Base-by-base conservation (phyloP, 2,888 invertebrate genomes). In the Carpatolechia fugitivella region DNA sequence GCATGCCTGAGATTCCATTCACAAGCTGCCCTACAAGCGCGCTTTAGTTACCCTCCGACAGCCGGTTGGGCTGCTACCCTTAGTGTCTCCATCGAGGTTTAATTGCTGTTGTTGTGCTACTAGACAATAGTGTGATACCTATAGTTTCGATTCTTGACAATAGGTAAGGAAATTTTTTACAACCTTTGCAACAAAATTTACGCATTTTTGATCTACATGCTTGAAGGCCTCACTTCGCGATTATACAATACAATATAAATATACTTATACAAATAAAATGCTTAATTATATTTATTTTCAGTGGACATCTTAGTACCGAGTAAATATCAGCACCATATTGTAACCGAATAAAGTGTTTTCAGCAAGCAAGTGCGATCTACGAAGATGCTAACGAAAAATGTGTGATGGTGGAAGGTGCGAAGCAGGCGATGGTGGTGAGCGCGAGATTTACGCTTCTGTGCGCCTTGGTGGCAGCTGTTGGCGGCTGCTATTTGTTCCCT, bases 401-500 rank as follows among this genome's bases (percentile, higher is more conserved):
- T 76, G 80, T 83, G 72, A 83, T 82, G 81, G 72, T 74, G 73
- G 66, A 58, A 65, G 57, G 59, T 63, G 61, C 53, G 62, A 58
- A 58, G 66, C 66, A 70, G 74, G 80, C 72, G 67, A 85, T 86
- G 86, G 66, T 82, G 40, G 18, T 58, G 44, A 13, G 4, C 7
- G 29, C 20, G 13, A 67, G 66, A 60, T 66, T 68, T 59, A 65
- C 66, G 52, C 62, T 77, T 62, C 62, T 82, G 35, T 64, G 73
- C 47, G 62, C 74, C 63, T 63, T 83, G 58, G 68, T 81, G 51
- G 72, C 75, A 57, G 70, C 73, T 62, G 71, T 76, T 59, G 72
- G 77, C 44, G 82, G 85, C 63, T 91, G 91, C 78, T 91, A 91
- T 69, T 72, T 91, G 24, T 91, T 91, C 63, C 91, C 91, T 30